These are phyloP conservation scores for Pseudopodoces humilis DNA, from an alignment of 2,113 vertebrate genomes.

Conservation along the genomic window DNA sequence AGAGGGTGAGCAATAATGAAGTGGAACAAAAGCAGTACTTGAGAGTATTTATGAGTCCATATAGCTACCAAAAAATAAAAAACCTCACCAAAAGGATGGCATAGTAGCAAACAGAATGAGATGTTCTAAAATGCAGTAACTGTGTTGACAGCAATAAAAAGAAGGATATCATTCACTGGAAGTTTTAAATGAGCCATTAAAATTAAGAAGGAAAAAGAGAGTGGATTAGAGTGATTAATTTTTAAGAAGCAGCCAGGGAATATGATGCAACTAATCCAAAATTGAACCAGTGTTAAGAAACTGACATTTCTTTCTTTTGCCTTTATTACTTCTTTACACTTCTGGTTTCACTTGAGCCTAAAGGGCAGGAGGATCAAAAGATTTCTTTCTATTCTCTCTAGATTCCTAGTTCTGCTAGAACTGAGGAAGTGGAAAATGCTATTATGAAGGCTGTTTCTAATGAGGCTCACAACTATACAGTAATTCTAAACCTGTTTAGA, in stretches of 20 bases:
- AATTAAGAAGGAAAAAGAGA: background rate
- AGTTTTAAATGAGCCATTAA: background rate
- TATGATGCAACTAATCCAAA: background rate
- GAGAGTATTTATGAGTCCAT: background rate
- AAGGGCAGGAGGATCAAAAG: background rate
- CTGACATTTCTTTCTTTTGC: background rate
- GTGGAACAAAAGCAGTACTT: background rate
- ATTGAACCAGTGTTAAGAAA: background rate
- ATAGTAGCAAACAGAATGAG: background rate
- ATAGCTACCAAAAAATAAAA: background rate
- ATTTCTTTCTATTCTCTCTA: background rate
- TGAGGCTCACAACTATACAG: accelerated
- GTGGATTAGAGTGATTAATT: background rate
- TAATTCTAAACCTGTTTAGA: background rate
- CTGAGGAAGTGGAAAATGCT: background rate
- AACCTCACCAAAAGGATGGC: background rate
- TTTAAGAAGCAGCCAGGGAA: background rate
- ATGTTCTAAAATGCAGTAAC: background rate
- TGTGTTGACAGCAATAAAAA: background rate
- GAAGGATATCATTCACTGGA: background rate
- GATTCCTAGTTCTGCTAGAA: background rate
- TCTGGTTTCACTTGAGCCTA: background rate
- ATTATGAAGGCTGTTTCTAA: background rate
- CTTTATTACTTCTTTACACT: background rate
- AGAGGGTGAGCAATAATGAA: background rate